A percentile compares a stretch with the other conserved stretches of the same genome.
These are phyloP conservation scores for Idaea straminata DNA, from an alignment of 2,888 invertebrate genomes.

Conservation along the genomic window DNA sequence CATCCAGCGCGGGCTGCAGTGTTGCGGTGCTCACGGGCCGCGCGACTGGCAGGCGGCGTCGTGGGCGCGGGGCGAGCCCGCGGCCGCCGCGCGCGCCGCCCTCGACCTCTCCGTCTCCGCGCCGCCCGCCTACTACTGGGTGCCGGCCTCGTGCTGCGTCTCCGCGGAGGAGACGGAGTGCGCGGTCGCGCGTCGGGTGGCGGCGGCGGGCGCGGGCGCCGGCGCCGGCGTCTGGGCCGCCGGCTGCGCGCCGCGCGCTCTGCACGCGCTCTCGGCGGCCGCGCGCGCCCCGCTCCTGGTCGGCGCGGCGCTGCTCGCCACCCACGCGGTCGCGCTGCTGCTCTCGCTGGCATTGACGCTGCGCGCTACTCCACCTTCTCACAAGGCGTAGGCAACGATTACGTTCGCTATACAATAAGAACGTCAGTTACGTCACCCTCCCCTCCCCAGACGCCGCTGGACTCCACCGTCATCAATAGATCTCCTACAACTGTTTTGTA, in stretches of 20 bases:
- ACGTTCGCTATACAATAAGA: neutral
- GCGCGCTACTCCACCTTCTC: conserved; percentile 45
- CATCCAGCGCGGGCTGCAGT: conserved; percentile 78
- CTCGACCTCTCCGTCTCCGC: conserved; percentile 65
- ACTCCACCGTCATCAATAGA: no score
- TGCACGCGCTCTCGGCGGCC: conserved; percentile 41
- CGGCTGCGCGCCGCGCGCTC: conserved; percentile 52
- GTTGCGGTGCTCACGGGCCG: conserved; percentile 96
- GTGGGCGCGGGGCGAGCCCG: conserved; percentile 47
- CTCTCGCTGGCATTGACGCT: conserved; percentile 63
- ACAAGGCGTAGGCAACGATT: conserved; percentile 49
- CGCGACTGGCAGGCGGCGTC: conserved; percentile 89
- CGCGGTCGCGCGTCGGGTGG: conserved; percentile 29
- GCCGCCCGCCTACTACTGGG: conserved; percentile 52
- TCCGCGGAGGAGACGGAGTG: conserved; percentile 37
- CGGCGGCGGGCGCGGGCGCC: conserved; percentile 22
- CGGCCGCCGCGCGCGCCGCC: conserved; percentile 25
- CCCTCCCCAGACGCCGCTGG: no score
- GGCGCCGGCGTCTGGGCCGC: conserved; percentile 41
- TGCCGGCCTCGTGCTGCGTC: conserved; percentile 65
- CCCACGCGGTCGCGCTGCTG: conserved; percentile 60
- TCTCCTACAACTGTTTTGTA: no score
- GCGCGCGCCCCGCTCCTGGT: conserved; percentile 51
- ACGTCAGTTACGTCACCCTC: no score
- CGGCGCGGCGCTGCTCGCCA: conserved; percentile 54